Conservation (phyloP, 2,113 vertebrate genomes). For the Micromys minutus region DNA sequence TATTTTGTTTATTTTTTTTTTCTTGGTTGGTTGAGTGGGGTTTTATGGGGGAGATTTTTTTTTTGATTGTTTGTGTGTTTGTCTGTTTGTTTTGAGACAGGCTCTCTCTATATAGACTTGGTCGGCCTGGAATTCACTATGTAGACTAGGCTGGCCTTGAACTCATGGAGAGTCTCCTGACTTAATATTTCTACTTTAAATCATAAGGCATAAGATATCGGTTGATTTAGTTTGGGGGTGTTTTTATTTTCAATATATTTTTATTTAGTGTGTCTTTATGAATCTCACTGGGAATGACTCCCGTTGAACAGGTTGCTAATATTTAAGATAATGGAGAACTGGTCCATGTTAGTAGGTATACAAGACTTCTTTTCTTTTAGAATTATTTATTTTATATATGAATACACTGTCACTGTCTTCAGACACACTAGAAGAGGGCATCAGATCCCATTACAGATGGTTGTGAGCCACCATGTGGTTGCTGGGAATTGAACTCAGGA, state of each 20-base stretch:
- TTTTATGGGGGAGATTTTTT: too few relatives aligned
- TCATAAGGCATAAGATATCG: background rate
- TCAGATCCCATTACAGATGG: too few relatives aligned
- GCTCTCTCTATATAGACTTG: background rate
- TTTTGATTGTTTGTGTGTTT: background rate
- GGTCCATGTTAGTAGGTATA: background rate
- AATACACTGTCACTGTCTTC: too few relatives aligned
- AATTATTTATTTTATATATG: too few relatives aligned
- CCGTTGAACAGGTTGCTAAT: background rate
- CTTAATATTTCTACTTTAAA: background rate
- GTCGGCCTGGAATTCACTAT: background rate
- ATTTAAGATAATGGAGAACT: background rate
- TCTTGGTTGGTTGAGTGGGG: background rate
- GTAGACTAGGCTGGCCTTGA: background rate
- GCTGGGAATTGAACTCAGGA: too few relatives aligned
- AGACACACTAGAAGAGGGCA: too few relatives aligned
- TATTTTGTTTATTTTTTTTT: background rate
- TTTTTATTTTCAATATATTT: background rate
- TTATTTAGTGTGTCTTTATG: background rate
- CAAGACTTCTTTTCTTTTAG: too few relatives aligned
- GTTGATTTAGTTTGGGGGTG: background rate
- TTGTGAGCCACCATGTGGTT: too few relatives aligned
- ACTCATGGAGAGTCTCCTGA: background rate
- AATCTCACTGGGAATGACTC: background rate
- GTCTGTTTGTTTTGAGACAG: background rate